These are phyloP conservation scores for Heterochromis multidens DNA, from an alignment of 2,113 vertebrate species.

Conservation along the genomic window DNA sequence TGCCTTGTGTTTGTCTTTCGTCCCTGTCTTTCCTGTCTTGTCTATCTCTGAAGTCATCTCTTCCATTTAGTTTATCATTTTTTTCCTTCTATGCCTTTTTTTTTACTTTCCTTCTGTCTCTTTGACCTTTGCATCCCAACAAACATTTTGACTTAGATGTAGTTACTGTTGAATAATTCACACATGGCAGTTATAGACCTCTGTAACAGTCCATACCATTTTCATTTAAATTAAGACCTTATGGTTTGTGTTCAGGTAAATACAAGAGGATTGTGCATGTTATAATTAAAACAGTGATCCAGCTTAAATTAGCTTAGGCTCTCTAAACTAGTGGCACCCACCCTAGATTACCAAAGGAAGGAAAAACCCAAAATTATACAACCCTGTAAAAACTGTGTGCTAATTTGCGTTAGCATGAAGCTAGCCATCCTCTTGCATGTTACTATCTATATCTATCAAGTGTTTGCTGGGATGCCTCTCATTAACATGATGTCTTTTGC, in stretches of 20 bases:
- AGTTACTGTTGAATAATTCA: not conserved
- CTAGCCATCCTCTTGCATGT: not conserved
- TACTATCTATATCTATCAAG: conserved; percentile 20
- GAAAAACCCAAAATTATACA: not conserved
- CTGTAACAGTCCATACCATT: not conserved
- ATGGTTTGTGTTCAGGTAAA: not conserved
- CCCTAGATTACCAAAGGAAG: not conserved
- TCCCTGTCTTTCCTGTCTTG: conserved; percentile 62
- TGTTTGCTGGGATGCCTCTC: conserved; percentile 68
- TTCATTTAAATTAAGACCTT: not conserved
- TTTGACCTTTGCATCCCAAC: conserved; percentile 73
- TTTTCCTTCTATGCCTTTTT: conserved; percentile 38
- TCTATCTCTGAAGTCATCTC: conserved; percentile 72
- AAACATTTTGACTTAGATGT: conserved; percentile 46
- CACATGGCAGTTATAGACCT: not conserved
- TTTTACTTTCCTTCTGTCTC: conserved; percentile 31
- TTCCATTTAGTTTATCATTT: conserved; percentile 61
- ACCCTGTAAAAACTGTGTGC: not conserved
- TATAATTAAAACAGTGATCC: not conserved
- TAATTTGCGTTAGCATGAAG: not conserved
- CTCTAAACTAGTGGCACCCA: not conserved
- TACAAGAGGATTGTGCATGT: not conserved
- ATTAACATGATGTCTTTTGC: conserved; percentile 44
- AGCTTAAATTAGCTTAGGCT: not conserved
- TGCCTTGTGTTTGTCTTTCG: conserved; percentile 63